These are phyloP conservation scores for Drosophila affinis DNA, from an alignment of 2,888 invertebrate species.

Conservation along the genomic window DNA sequence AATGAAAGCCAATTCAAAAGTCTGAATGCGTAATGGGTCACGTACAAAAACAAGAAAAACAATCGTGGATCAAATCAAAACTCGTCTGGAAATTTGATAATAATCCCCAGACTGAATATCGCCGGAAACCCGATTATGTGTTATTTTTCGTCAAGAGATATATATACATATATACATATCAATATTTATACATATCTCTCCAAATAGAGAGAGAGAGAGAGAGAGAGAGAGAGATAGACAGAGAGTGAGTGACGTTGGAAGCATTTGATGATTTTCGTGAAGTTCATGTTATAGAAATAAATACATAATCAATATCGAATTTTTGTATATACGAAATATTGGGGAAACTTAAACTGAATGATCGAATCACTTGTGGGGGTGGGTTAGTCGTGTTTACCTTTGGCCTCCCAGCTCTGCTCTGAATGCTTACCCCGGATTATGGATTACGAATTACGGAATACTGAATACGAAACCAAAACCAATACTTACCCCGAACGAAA, in stretches of 20 bases:
- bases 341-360: constrained; percentile 19
- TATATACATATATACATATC: neutral
- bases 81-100: constrained; percentile 13
- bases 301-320: constrained; percentile 17
- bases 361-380: constrained; percentile 17
- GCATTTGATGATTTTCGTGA: constrained; percentile 84
- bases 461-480: constrained; percentile 39
- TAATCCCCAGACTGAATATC: constrained; percentile 2
- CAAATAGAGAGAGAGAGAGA: neutral
- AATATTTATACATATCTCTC: neutral
- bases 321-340: constrained; percentile 13
- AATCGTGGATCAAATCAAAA: constrained; percentile 50
- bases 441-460: constrained; percentile 3
- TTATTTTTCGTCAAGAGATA: constrained; percentile 2
- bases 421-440: constrained; percentile 13
- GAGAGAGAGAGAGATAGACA: constrained; percentile 3
- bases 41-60: constrained; percentile 68
- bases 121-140: neutral
- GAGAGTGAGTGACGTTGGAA: constrained; percentile 42
- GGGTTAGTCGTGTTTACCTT: constrained; percentile 44
- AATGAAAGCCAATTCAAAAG: constrained; percentile 27
- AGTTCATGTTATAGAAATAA: constrained; percentile 46
- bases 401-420: constrained; percentile 28
- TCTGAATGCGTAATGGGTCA: constrained; percentile 39
- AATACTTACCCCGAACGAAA: constrained; percentile 66